These are phyloP conservation scores for Troilus luridus DNA, from an alignment of 2,888 invertebrate species.

Conservation along the genomic window DNA sequence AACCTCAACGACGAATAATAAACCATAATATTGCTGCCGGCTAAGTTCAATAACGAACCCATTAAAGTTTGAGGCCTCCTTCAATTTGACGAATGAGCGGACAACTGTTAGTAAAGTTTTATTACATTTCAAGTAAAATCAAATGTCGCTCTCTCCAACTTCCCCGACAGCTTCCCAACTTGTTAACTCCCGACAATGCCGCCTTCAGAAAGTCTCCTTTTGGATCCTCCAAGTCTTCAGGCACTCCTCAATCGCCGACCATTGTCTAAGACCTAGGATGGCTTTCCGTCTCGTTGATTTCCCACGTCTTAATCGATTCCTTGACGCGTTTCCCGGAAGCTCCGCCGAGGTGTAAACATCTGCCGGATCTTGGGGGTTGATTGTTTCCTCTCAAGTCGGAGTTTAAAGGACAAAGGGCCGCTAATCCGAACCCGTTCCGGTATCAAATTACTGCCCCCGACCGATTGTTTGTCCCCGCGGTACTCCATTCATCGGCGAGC, in stretches of 20 bases:
- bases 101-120: neutral
- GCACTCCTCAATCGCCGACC: neutral
- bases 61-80: neutral
- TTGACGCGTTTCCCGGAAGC: constrained; percentile 30
- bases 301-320: constrained; percentile 38
- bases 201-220: neutral
- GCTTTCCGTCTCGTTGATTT: neutral
- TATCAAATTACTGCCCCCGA: constrained; percentile 63
- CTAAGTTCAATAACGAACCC: neutral
- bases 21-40: neutral
- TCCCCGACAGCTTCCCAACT: neutral
- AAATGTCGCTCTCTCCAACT: neutral
- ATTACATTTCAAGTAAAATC: neutral
- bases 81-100: constrained; percentile 10
- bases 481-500: constrained; percentile 23
- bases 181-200: neutral
- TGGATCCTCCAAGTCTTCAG: neutral
- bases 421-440: constrained; percentile 63
- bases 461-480: constrained; percentile 31
- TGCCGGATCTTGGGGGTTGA: constrained; percentile 24
- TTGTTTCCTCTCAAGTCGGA: constrained; percentile 43
- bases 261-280: constrained; percentile 10
- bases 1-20: neutral
- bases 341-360: constrained; percentile 38
- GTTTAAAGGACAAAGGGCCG: constrained; percentile 60